These are phyloP conservation scores for Poliocrania exsul DNA, from an alignment of 2,797 vertebrate species.

Conservation along the genomic window DNA sequence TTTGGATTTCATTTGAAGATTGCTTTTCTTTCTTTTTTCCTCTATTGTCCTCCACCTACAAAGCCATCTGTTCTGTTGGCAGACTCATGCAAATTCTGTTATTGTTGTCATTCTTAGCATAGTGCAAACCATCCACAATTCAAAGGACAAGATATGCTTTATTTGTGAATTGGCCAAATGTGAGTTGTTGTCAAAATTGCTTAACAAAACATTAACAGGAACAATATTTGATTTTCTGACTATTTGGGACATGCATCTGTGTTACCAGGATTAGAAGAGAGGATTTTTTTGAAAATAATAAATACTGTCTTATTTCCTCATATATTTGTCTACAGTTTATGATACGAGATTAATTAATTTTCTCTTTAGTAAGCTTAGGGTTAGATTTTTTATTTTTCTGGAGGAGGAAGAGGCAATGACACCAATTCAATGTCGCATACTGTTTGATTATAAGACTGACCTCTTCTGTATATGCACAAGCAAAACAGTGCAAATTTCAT, in stretches of 20 bases:
- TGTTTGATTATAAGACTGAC: background rate
- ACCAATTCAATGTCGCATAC: background rate
- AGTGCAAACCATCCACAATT: conserved; percentile 66
- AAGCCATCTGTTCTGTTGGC: conserved; percentile 77
- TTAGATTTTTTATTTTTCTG: conserved; percentile 39
- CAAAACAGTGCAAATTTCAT: background rate
- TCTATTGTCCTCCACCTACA: conserved; percentile 62
- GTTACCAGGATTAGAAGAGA: conserved; percentile 54
- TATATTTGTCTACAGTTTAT: background rate
- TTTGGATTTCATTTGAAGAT: conserved; percentile 6
- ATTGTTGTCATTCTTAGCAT: conserved; percentile 77
- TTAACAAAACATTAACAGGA: conserved; percentile 74
- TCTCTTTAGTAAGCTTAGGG: background rate
- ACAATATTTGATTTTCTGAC: conserved; percentile 75
- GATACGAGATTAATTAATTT: background rate
- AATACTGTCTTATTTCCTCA: background rate
- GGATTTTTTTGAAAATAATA: conserved; percentile 47
- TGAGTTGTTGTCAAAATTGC: conserved; percentile 70
- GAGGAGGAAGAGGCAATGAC: background rate
- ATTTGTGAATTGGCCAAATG: conserved; percentile 71
- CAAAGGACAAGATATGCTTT: conserved; percentile 48
- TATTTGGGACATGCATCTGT: conserved; percentile 35
- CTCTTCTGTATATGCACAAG: background rate
- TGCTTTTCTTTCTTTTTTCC: background rate
- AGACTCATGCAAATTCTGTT: conserved; percentile 63